These are phyloP conservation scores for Aradus depressus DNA, from an alignment of 2,888 invertebrate species.

Conservation along the genomic window DNA sequence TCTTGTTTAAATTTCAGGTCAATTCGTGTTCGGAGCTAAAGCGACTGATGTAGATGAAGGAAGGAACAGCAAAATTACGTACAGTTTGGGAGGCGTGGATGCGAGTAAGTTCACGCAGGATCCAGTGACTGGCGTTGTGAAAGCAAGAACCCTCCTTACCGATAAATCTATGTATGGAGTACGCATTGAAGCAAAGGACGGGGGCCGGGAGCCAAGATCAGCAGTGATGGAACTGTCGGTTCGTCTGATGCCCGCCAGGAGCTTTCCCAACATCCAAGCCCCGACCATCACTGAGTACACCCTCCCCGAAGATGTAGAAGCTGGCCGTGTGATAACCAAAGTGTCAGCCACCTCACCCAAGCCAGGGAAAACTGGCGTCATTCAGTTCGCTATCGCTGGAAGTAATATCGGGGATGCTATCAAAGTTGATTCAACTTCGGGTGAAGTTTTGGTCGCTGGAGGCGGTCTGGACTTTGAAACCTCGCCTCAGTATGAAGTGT, in stretches of 20 bases:
- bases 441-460: conserved; percentile 66
- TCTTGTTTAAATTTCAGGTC: conserved; percentile 35
- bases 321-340: conserved; percentile 64
- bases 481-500: conserved; percentile 72
- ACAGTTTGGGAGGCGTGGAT: conserved; percentile 66
- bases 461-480: conserved; percentile 77
- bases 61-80: conserved; percentile 66
- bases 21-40: conserved; percentile 84
- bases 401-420: conserved; percentile 85
- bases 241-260: conserved; percentile 59
- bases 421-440: conserved; percentile 62
- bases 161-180: conserved; percentile 47
- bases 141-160: conserved; percentile 58
- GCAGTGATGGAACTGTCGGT: conserved; percentile 66
- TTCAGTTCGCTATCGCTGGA: conserved; percentile 80
- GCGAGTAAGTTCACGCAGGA: conserved; percentile 68
- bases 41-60: conserved; percentile 76
- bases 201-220: conserved; percentile 55
- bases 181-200: conserved; percentile 69
- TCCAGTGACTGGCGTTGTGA: conserved; percentile 73
- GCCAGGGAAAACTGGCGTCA: conserved; percentile 53
- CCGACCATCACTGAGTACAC: conserved; percentile 60
- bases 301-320: conserved; percentile 65
- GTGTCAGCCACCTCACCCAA: conserved; percentile 71
- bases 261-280: conserved; percentile 68